Evolutionary conservation across 2,888 invertebrate genomes (phyloP), one percentile per base, ranked within the genome.

Genomic region (Bugula neritina): DNA sequence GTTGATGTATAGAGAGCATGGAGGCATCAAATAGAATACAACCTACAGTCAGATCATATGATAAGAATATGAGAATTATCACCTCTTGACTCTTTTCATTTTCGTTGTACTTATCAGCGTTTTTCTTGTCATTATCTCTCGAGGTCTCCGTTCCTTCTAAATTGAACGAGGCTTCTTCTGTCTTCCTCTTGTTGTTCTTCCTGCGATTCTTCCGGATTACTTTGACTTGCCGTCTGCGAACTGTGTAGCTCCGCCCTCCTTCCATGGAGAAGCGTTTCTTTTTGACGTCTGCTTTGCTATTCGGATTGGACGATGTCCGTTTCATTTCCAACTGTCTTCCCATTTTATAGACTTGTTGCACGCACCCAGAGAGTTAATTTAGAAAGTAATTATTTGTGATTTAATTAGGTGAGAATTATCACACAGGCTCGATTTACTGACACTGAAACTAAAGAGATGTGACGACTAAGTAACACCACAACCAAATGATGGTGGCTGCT

Each of bases 191-290:
- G 27, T 63, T 63, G 27, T 63, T 63, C 31, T 31, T 27, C 27
- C 63, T 5, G 27, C 63, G 27, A 31, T 34, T 25, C 31, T 63
- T 63, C 27, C 63, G 2, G 5, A 63, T 63, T 31, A 63, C 63
- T n/a, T 63, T 63, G 13, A 63, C 63, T 31, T 63, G 63, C 5
- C 63, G 63, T 63, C 63, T 63, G 63, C 63, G 63, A 21, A 27
- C 63, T 31, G 63, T 63, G 63, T 31, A 63, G 31, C 63, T 63
- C 10, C 63, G 21, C 2, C 63, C 63, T 63, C 63, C 63, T 3
- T 63, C 63, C 63, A 63, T 63, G 10, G 25, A 2, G 10, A 27
- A 13, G 31, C 63, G 31, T 63, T 31, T 25, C 63, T 31, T 25
- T n/a, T 5, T 63, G n/a, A 21, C 63, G 25, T 63, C 10, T 29